Conservation (phyloP, 2,888 invertebrate species). For the Eilema griseolum region DNA sequence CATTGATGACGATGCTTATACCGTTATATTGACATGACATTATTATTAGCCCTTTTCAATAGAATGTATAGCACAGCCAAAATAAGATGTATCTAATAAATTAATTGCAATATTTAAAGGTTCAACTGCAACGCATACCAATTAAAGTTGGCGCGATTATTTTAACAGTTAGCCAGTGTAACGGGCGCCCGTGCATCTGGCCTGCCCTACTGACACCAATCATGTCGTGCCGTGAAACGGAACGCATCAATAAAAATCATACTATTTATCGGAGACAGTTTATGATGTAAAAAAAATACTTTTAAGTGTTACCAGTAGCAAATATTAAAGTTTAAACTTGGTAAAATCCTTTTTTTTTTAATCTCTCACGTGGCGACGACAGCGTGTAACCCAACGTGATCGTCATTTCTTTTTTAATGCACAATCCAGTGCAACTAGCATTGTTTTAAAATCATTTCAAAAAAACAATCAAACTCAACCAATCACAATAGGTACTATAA, state of each 20-base stretch:
- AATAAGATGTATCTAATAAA: neutral
- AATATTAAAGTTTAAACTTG: neutral
- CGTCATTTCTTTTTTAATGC: slow-evolving; percentile 58
- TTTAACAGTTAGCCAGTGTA: slow-evolving; percentile 81
- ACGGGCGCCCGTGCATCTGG: slow-evolving; percentile 78
- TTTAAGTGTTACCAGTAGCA: neutral
- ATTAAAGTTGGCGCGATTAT: slow-evolving; percentile 73
- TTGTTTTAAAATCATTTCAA: slow-evolving; percentile 63
- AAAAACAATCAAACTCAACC: slow-evolving; percentile 65
- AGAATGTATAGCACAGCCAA: neutral
- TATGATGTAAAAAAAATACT: slow-evolving; percentile 9
- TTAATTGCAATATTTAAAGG: slow-evolving; percentile 23
- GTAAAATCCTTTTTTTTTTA: neutral
- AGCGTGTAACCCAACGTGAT: slow-evolving; percentile 74
- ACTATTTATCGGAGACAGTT: slow-evolving; percentile 44
- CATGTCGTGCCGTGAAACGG: slow-evolving; percentile 63
- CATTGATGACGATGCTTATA: slow-evolving; percentile 24
- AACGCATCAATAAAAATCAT: slow-evolving; percentile 62
- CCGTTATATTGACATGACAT: slow-evolving; percentile 16
- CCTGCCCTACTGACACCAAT: slow-evolving; percentile 83
- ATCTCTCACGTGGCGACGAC: neutral
- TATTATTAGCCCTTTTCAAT: neutral
- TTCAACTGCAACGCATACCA: slow-evolving; percentile 65
- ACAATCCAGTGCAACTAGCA: slow-evolving; percentile 57
- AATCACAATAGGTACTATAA: slow-evolving; percentile 73